These are phyloP conservation scores for Hypothenemus hampei DNA, from an alignment of 1,140 invertebrate species.

Conservation along the genomic window DNA sequence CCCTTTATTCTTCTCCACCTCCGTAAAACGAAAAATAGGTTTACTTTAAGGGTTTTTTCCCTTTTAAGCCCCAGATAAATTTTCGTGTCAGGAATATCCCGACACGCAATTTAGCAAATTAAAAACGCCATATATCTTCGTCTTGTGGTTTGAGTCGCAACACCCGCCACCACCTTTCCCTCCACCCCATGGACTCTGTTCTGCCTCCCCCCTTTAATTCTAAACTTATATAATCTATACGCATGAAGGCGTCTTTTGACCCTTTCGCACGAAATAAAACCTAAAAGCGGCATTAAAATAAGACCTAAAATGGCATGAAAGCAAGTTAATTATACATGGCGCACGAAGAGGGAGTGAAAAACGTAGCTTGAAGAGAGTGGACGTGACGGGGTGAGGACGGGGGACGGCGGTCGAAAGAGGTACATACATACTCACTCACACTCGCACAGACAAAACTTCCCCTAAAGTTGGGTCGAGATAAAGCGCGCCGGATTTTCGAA, in stretches of 20 bases:
- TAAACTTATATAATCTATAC: conserved; percentile 44
- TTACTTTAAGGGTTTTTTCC: conserved; percentile 21
- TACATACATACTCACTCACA: too few relatives aligned
- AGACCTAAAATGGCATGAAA: conserved; percentile 43
- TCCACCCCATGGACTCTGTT: too few relatives aligned
- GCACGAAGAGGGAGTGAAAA: too few relatives aligned
- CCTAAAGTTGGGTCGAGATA: conserved; percentile 36
- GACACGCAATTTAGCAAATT: conserved; percentile 27
- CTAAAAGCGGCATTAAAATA: conserved; percentile 38
- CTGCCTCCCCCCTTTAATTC: too few relatives aligned
- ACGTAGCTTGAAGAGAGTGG: conserved; percentile 36
- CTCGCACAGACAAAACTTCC: too few relatives aligned
- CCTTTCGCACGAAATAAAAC: conserved; percentile 30
- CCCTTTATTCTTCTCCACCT: too few relatives aligned
- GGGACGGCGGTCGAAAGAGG: too few relatives aligned
- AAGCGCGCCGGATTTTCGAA: conserved; percentile 37
- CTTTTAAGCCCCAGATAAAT: conserved; percentile 22
- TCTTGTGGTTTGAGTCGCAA: conserved; percentile 31
- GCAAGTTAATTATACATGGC: conserved; percentile 43
- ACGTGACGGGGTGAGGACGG: conserved; percentile 32
- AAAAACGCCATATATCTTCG: conserved; percentile 40
- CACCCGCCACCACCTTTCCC: conserved; percentile 13
- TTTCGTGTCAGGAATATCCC: conserved; percentile 26
- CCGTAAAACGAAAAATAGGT: conserved; percentile 20
- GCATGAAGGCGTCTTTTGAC: conserved; percentile 39